Percentiles rank a stretch among this genome's conserved stretches.
These are phyloP conservation scores for Lepisosteus oculatus DNA, from an alignment of 2,113 vertebrate species.

Conservation along the genomic window DNA sequence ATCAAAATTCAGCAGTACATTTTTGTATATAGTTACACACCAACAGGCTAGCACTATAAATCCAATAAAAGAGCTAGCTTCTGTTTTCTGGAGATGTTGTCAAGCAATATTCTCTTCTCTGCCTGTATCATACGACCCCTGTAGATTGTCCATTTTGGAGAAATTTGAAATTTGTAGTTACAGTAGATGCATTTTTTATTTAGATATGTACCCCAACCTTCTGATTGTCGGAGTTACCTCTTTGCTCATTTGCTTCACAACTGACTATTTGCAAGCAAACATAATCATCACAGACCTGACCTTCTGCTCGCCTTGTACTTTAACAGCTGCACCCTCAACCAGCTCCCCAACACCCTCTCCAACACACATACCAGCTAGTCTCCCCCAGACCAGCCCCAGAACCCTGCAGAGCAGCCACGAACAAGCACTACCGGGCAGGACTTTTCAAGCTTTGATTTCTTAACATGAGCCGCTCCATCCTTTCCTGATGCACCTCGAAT, in stretches of 20 bases:
- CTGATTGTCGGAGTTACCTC: background rate
- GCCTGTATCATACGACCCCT: too few species aligned
- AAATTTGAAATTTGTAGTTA: too few species aligned
- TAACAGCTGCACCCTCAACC: conserved; percentile 35
- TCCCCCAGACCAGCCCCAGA: conserved; percentile 17
- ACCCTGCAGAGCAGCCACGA: conserved; percentile 58
- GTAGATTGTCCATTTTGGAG: too few species aligned
- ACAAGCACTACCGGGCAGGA: conserved; percentile 63
- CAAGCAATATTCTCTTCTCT: too few species aligned
- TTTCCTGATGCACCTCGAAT: conserved; percentile 59
- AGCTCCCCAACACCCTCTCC: conserved; percentile 15
- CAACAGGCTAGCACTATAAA: too few species aligned
- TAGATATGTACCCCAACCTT: too few species aligned
- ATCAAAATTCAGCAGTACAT: too few species aligned
- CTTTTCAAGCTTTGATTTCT: conserved; percentile 57
- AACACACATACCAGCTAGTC: conserved; percentile 13
- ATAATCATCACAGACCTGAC: conserved; percentile 27
- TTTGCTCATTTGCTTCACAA: conserved; percentile 4
- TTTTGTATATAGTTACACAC: too few species aligned
- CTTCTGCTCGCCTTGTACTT: conserved; percentile 23
- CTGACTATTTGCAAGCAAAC: conserved; percentile 35
- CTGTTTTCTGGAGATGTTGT: too few species aligned
- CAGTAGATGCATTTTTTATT: too few species aligned
- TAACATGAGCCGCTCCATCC: conserved; percentile 18
- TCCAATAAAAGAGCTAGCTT: too few species aligned